Evolutionary conservation across 2,113 vertebrate species (phyloP).

Genomic region (Prietella phreatophila): DNA sequence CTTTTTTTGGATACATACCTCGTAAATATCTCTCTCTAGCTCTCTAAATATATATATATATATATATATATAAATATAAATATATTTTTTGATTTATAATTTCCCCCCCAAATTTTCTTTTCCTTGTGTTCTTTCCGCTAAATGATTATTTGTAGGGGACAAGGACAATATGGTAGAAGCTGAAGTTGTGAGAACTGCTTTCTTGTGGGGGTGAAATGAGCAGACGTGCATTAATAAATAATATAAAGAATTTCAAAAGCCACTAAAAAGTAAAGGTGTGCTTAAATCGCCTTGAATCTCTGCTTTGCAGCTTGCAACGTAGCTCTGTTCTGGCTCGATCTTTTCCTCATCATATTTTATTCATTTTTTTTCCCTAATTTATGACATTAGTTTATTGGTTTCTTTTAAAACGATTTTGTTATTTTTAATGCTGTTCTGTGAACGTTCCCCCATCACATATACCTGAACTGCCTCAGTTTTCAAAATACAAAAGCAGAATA

Average conservation of each 20-base stretch:
- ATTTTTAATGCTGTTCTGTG: slow-evolving; percentile 18
- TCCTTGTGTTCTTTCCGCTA: slow-evolving; percentile 26
- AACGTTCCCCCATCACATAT: background rate
- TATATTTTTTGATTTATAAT: slow-evolving; percentile 76
- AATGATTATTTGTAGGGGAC: background rate
- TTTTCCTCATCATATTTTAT: background rate
- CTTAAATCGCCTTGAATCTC: background rate
- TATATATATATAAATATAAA: slow-evolving; percentile 70
- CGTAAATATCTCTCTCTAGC: slow-evolving; percentile 64
- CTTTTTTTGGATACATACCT: slow-evolving; percentile 76
- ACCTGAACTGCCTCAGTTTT: background rate
- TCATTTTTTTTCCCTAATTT: background rate
- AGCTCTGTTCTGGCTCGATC: background rate
- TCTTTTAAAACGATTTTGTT: background rate
- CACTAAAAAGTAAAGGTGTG: slow-evolving; percentile 15
- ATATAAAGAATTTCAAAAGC: slow-evolving; percentile 3
- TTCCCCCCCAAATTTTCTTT: slow-evolving; percentile 47
- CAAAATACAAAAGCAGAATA: background rate
- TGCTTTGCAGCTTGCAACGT: background rate
- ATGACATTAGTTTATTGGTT: background rate
- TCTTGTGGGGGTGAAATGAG: slow-evolving; percentile 16
- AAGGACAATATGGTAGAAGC: background rate
- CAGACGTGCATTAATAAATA: background rate
- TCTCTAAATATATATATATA: slow-evolving; percentile 68
- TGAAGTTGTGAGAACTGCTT: background rate